A percentile compares a stretch with the other conserved stretches of the same genome.
Conservation (phyloP, 2,888 invertebrate genomes). For the Ectropis crepuscularia region DNA sequence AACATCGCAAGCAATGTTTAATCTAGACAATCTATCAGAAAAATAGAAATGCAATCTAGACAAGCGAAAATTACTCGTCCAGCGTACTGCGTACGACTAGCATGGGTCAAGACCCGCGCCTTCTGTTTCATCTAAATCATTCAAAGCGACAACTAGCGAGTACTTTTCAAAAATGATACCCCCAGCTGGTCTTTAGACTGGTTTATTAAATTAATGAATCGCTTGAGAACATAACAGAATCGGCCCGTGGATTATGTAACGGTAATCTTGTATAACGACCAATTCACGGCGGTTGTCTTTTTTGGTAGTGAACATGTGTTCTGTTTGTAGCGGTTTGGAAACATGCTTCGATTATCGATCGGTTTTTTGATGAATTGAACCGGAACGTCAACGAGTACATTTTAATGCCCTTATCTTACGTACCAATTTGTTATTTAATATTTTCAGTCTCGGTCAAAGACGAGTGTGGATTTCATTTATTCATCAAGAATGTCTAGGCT, state of each 20-base stretch:
- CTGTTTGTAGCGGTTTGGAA: conserved; percentile 24
- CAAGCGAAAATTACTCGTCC: no score
- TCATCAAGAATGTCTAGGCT: no score
- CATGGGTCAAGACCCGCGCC: no score
- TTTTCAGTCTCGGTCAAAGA: no score
- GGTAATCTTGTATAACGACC: conserved; percentile 40
- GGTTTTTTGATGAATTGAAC: conserved; percentile 23
- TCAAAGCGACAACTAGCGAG: no score
- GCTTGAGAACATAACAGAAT: conserved; percentile 32
- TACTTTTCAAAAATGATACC: no score
- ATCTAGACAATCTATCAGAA: no score
- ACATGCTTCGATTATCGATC: conserved; percentile 19
- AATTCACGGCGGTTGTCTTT: conserved; percentile 25
- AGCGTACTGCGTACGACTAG: no score
- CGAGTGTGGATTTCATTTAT: no score
- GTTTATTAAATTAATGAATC: conserved; percentile 44
- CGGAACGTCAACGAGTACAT: conserved; percentile 1
- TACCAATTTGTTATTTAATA: conserved; percentile 1
- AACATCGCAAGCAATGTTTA: no score
- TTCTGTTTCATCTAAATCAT: no score
- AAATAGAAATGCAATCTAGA: no score
- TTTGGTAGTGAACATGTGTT: conserved; percentile 32
- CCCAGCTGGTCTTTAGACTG: conserved; percentile 19
- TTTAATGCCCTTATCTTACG: not conserved
- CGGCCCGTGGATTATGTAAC: conserved; percentile 40